These are phyloP conservation scores for Tachina fera DNA, from an alignment of 2,888 invertebrate genomes.

Conservation along the genomic window DNA sequence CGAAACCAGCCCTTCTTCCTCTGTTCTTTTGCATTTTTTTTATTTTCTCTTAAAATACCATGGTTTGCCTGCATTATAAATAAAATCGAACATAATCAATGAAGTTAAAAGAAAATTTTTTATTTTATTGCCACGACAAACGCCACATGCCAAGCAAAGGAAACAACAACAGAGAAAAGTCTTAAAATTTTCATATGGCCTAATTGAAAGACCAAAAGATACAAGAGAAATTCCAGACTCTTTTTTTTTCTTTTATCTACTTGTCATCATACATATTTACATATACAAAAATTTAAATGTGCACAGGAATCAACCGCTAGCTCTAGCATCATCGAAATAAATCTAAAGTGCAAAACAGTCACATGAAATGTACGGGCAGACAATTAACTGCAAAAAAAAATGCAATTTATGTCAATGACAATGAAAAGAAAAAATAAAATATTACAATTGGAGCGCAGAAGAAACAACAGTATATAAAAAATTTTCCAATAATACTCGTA, in stretches of 20 bases:
- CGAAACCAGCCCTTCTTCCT: conserved; percentile 36
- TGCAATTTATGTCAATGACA: conserved; percentile 67
- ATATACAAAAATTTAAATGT: conserved; percentile 19
- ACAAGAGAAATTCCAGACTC: conserved; percentile 56
- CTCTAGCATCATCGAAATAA: conserved; percentile 37
- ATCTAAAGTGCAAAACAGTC: conserved; percentile 30
- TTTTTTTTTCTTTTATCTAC: conserved; percentile 16
- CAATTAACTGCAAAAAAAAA: conserved; percentile 35
- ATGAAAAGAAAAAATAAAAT: conserved; percentile 56
- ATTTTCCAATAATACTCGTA: conserved; percentile 50
- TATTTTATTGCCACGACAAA: conserved; percentile 30
- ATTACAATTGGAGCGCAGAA: conserved; percentile 45
- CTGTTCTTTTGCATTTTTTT: conserved; percentile 21
- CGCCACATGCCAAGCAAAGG: conserved; percentile 58
- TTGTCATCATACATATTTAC: conserved; percentile 16
- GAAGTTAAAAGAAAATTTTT: conserved; percentile 21
- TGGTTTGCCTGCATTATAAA: conserved; percentile 45
- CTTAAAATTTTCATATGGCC: conserved; percentile 34
- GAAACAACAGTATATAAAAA: conserved; percentile 19
- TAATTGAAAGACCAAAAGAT: conserved; percentile 45
- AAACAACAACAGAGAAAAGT: conserved; percentile 22
- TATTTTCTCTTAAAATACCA: conserved; percentile 27
- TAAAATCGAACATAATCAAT: conserved; percentile 68
- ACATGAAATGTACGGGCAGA: conserved; percentile 21
- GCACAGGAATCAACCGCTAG: conserved; percentile 22